These are phyloP conservation scores for Trachythela sp. DNA, from an alignment of 64 coral and sea anemone species.

Conservation along the genomic window DNA sequence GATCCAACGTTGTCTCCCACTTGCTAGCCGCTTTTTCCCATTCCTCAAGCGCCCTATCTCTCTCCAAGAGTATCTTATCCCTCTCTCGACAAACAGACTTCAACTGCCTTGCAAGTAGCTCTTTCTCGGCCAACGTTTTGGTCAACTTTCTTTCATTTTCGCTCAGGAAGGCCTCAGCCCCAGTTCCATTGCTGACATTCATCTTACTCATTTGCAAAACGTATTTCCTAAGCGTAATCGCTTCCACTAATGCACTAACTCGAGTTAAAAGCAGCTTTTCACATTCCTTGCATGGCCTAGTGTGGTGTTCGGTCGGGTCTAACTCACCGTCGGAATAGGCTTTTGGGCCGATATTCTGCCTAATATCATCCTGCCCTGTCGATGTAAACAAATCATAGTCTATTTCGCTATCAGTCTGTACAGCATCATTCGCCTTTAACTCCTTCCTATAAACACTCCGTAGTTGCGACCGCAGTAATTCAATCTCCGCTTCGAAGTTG, in stretches of 20 bases:
- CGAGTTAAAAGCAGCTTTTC: constrained; percentile 64
- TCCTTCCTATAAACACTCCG: background rate
- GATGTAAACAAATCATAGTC: background rate
- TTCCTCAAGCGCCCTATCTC: constrained; percentile 87
- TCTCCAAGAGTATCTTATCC: constrained; percentile 59
- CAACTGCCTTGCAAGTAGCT: constrained; percentile 68
- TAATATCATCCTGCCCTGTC: background rate
- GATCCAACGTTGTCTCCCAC: constrained; percentile 94
- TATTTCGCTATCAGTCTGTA: background rate
- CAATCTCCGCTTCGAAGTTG: background rate
- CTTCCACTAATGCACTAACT: constrained; percentile 85
- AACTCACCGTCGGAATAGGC: background rate
- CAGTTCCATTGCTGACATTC: constrained; percentile 44
- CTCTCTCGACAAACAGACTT: constrained; percentile 83
- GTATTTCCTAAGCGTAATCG: constrained; percentile 72
- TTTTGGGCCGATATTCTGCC: background rate
- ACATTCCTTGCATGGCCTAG: constrained; percentile 78
- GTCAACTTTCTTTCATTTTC: constrained; percentile 77
- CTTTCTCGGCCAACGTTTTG: constrained; percentile 75
- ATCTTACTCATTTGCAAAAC: constrained; percentile 66
- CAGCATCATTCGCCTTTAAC: background rate
- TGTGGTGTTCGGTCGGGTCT: constrained; percentile 16
- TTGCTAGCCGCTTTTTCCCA: constrained; percentile 90
- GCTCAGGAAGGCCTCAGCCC: constrained; percentile 70
- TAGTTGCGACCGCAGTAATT: background rate